Percentiles rank a stretch among this genome's conserved stretches.
Conservation (phyloP, 2,113 vertebrate genomes). For the Hippocampus comes region DNA sequence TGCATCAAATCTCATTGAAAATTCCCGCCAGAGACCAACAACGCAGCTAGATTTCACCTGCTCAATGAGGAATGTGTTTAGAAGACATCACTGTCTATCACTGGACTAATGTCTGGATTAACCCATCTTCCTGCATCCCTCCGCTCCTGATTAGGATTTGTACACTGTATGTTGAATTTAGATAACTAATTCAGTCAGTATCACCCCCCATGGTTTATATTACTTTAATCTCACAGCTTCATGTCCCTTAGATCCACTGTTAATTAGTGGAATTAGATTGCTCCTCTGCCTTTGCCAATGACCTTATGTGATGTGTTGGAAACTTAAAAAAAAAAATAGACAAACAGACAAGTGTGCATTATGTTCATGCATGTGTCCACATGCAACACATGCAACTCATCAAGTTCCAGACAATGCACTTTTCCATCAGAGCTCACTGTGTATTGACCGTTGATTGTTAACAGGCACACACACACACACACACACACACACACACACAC, state of each 20-base stretch:
- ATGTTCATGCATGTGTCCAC: neutral
- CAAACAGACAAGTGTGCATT: neutral
- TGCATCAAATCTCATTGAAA: conserved; percentile 27
- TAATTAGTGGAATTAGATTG: conserved; percentile 15
- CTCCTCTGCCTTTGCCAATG: conserved; percentile 8
- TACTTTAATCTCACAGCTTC: conserved; percentile 40
- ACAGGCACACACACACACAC: conserved; percentile 23
- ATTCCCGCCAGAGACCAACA: neutral
- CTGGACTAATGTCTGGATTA: conserved; percentile 40
- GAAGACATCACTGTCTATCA: conserved; percentile 1
- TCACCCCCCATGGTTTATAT: conserved; percentile 31
- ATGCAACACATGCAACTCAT: conserved; percentile 1
- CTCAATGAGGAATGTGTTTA: neutral
- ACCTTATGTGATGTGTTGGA: conserved; percentile 3
- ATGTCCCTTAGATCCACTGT: conserved; percentile 31
- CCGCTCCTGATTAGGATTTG: conserved; percentile 32
- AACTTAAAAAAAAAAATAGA: conserved; percentile 5
- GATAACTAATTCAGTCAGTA: conserved; percentile 52
- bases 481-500: conserved; percentile 1
- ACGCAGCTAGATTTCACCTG: neutral
- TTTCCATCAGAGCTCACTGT: conserved; percentile 26
- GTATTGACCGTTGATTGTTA: conserved; percentile 52
- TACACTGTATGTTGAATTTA: conserved; percentile 41
- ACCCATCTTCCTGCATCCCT: conserved; percentile 23
- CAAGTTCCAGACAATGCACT: conserved; percentile 21